Conservation (phyloP, 2,888 invertebrate genomes). For the Coremacera marginata region DNA sequence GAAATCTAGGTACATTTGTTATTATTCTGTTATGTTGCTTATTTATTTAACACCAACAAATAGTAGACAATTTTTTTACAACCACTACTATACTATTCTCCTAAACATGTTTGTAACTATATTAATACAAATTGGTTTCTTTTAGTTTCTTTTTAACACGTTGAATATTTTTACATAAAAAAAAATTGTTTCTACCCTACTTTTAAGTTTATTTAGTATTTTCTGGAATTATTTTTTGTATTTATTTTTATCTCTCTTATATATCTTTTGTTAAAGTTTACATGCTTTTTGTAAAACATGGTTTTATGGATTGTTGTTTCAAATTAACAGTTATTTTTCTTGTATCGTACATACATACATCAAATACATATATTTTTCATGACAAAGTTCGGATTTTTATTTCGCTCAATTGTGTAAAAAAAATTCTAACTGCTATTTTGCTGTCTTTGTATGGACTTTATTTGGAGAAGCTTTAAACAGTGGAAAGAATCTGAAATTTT, state of each 20-base stretch:
- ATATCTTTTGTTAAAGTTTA: neutral
- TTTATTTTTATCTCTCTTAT: neutral
- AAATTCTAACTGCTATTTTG: too few species aligned
- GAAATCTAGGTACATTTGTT: slow-evolving; percentile 32
- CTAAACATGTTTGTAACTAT: neutral
- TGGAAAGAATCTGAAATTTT: too few species aligned
- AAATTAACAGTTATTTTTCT: slow-evolving; percentile 19
- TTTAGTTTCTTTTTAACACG: neutral
- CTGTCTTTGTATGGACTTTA: too few species aligned
- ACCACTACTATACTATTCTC: neutral
- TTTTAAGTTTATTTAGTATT: neutral
- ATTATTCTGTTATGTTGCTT: slow-evolving; percentile 37
- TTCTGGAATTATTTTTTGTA: neutral
- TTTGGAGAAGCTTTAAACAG: too few species aligned
- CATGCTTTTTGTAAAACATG: slow-evolving; percentile 40
- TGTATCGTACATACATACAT: slow-evolving; percentile 27
- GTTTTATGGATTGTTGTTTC: slow-evolving; percentile 49
- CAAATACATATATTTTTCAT: slow-evolving; percentile 29
- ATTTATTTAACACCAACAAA: slow-evolving; percentile 39
- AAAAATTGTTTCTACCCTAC: slow-evolving; percentile 5
- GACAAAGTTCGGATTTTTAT: neutral
- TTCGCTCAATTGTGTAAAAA: too few species aligned
- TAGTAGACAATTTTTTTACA: slow-evolving; percentile 40
- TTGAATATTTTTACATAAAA: neutral
- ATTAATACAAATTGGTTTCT: neutral